A percentile compares a stretch with the other conserved stretches of the same genome.
Evolutionary conservation across 92 coral and sea anemone genomes (phyloP).

Genomic region (Parazoanthus darwini): DNA sequence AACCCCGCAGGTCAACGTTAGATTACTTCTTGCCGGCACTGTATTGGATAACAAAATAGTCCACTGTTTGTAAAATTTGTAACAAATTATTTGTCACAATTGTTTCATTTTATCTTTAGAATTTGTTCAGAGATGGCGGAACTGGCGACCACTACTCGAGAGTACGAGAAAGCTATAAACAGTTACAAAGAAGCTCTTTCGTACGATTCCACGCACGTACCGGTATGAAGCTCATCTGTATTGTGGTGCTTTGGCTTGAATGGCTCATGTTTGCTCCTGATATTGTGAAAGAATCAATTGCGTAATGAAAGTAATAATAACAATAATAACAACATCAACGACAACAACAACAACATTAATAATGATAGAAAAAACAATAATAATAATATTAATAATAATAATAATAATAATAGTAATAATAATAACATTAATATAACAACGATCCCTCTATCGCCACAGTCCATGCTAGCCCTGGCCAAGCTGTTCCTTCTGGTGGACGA

Average conservation of each 20-base stretch:
- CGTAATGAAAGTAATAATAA: too few relatives aligned
- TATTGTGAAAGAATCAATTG: not conserved
- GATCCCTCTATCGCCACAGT: slow-evolving; percentile 30
- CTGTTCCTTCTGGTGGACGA: slow-evolving; percentile 90
- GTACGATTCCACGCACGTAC: slow-evolving; percentile 74
- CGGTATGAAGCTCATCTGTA: slow-evolving; percentile 53
- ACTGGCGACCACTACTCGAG: slow-evolving; percentile 75
- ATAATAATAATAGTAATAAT: not conserved
- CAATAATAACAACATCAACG: too few relatives aligned
- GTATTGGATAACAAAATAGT: not conserved
- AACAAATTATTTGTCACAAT: not conserved
- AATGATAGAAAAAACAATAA: too few relatives aligned
- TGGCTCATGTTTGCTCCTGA: not conserved
- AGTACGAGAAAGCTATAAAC: slow-evolving; percentile 93
- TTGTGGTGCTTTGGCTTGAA: not conserved
- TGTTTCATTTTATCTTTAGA: slow-evolving; percentile 41
- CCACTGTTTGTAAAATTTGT: not conserved
- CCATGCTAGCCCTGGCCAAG: slow-evolving; percentile 88
- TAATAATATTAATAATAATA: too few relatives aligned
- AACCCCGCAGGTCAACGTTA: too few relatives aligned
- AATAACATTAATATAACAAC: too few relatives aligned
- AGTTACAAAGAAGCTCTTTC: slow-evolving; percentile 91
- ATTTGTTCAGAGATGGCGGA: slow-evolving; percentile 99
- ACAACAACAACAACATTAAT: too few relatives aligned
- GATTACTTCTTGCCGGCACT: too few relatives aligned